Evolutionary conservation across 2,797 vertebrate species (phyloP), one percentile per base, ranked within the genome.

Genomic region (Malurus leucopterus): DNA sequence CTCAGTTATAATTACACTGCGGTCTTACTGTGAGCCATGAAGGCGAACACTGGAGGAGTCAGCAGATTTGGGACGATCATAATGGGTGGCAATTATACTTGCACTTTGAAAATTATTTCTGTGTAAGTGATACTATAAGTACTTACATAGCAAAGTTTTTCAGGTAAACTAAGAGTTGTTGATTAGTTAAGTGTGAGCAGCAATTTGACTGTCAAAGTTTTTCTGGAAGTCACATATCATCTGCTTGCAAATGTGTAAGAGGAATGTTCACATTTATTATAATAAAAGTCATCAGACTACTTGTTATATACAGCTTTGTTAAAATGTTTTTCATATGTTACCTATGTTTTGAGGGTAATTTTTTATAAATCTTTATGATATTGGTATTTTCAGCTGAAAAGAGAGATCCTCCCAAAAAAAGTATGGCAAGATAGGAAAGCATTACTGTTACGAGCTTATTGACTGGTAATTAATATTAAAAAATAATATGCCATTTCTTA

Each of bases 361-460:
- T 64, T 88, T 61, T 55, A 30, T 29, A 24, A 51, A 51, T 11
- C 4, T 80, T 51, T 77, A 20, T 57, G 41, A 4, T 79, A 4
- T 12, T 53, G 29, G 2, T 64, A 32, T 84, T 92, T 43, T 83
- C 30, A 51, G 14, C 27, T 53, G 54, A 51, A 69, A 68, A 24
- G 30, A 61, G 36, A 55, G 22, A 72, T 7, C 34, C 3, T 73
- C 65, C 24, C 8, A 44, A 20, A 54, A 67, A 47, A 46, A 11
- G 3, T 11, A 2, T 2, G 5, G 3, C 5, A 3, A 1, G 12
- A 1, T 44, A 29, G 29, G 8, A 65, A 13, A 0, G 2, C 58
- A 5, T 26, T 50, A 70, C 15, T 29, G 24, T 81, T 69, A 26
- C 6, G 30, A 55, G 11, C 9, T 50, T 55, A 38, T 57, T 57